Percentiles rank a stretch among this genome's conserved stretches.
Evolutionary conservation across 1,140 invertebrate genomes (phyloP).

Genomic region (Saccostrea glomerata): DNA sequence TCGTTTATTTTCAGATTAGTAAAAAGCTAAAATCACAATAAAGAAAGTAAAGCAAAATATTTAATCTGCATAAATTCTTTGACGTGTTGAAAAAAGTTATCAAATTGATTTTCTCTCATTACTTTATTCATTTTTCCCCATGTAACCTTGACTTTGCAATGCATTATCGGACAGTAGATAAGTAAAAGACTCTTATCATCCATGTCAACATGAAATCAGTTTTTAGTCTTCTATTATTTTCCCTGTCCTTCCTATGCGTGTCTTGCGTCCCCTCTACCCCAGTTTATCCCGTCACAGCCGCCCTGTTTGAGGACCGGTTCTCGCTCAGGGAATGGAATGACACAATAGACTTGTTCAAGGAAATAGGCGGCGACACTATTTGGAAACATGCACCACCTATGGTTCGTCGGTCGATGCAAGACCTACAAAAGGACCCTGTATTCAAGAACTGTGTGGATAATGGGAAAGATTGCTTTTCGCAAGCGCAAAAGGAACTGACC

Average conservation of each 20-base stretch:
- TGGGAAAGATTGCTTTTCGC: constrained; percentile 59
- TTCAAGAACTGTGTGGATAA: constrained; percentile 57
- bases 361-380: constrained; percentile 64
- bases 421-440: constrained; percentile 57
- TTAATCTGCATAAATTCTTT: too few relatives aligned
- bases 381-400: constrained; percentile 60
- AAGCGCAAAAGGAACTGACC: constrained; percentile 59
- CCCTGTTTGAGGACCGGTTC: constrained; percentile 64
- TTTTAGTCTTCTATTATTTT: not conserved
- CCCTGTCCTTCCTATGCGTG: not conserved
- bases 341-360: constrained; percentile 58
- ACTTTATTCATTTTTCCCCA: too few relatives aligned
- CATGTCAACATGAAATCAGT: not conserved
- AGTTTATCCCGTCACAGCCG: constrained; percentile 65
- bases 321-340: constrained; percentile 62
- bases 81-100: too few relatives aligned
- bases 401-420: constrained; percentile 47
- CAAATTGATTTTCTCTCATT: too few relatives aligned
- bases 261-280: not conserved
- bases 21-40: too few relatives aligned
- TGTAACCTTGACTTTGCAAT: not conserved
- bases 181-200: too few relatives aligned
- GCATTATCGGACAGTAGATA: too few relatives aligned
- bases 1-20: too few relatives aligned
- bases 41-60: too few relatives aligned